Conservation (phyloP, 2,888 invertebrate genomes). For the Pediacus dermestoides region DNA sequence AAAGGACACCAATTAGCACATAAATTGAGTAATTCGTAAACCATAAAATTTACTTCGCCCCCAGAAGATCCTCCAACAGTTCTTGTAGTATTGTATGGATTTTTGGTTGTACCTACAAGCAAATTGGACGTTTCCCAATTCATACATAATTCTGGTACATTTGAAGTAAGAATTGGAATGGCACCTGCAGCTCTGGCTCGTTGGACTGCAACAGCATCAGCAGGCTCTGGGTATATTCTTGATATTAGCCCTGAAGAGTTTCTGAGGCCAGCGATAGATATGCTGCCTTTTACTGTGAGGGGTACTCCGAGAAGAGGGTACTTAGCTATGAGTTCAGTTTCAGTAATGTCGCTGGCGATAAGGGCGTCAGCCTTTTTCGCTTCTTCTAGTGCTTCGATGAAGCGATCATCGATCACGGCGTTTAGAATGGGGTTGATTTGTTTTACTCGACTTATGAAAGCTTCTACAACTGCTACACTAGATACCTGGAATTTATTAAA, state of each 20-base stretch:
- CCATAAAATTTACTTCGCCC: conserved; percentile 62
- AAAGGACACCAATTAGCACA: too few relatives aligned
- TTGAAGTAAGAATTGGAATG: conserved; percentile 75
- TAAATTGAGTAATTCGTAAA: conserved; percentile 9
- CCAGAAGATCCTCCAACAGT: conserved; percentile 88
- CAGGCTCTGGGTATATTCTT: conserved; percentile 51
- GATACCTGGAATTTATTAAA: conserved; percentile 56
- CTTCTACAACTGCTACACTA: conserved; percentile 65
- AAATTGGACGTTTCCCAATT: conserved; percentile 83
- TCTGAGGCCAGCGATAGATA: conserved; percentile 51
- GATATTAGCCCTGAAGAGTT: conserved; percentile 65
- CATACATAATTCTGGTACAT: conserved; percentile 84
- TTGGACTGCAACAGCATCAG: conserved; percentile 67
- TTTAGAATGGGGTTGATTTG: conserved; percentile 77
- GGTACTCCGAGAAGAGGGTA: conserved; percentile 81
- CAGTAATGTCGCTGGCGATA: conserved; percentile 48
- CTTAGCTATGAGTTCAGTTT: conserved; percentile 62
- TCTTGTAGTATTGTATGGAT: conserved; percentile 74
- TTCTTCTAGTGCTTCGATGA: conserved; percentile 69
- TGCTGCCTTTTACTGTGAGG: conserved; percentile 74
- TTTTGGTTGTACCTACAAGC: conserved; percentile 72
- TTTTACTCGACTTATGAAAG: conserved; percentile 72
- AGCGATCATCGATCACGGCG: conserved; percentile 76
- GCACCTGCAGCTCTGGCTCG: conserved; percentile 63
- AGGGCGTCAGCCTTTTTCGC: conserved; percentile 70